A percentile compares a stretch with the other conserved stretches of the same genome.
phyloP scores from a whole-genome alignment of 2,797 vertebrate species.

The Enteromius mattozi region DNA sequence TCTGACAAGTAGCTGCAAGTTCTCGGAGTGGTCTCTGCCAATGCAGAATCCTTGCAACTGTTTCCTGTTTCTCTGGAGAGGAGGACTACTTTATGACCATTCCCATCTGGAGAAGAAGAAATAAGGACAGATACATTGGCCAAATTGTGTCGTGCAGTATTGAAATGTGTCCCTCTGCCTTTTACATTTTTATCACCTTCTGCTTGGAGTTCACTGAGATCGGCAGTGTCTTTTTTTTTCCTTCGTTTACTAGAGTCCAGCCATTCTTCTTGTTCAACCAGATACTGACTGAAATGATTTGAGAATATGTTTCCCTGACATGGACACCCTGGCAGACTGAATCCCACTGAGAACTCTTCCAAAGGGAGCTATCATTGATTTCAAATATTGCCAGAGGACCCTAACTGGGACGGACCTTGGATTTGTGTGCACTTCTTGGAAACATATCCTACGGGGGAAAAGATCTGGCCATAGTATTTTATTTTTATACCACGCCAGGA shows the following conservation, averaged over 20 bases:
- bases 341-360: constrained; percentile 58
- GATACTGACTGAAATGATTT: constrained; percentile 58
- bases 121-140: constrained; percentile 68
- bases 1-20: constrained; percentile 59
- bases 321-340: constrained; percentile 63
- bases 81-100: constrained; percentile 64
- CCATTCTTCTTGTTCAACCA: constrained; percentile 58
- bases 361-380: constrained; percentile 56
- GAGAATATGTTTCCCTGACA: constrained; percentile 51
- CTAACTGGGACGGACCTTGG: constrained; percentile 63
- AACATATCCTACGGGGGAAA: constrained; percentile 57
- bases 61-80: constrained; percentile 65
- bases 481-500: constrained; percentile 73
- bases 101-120: constrained; percentile 74
- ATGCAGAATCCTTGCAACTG: constrained; percentile 58
- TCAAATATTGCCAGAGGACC: constrained; percentile 49
- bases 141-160: constrained; percentile 75
- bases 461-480: constrained; percentile 68
- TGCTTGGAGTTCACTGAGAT: constrained; percentile 64
- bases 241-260: constrained; percentile 54
- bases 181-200: constrained; percentile 64
- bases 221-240: constrained; percentile 56
- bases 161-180: constrained; percentile 73
- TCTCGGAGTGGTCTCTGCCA: constrained; percentile 57
- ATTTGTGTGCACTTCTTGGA: constrained; percentile 64